These are phyloP conservation scores for Eupleurogrammus muticus DNA, from an alignment of 2,797 vertebrate species.

Conservation along the genomic window DNA sequence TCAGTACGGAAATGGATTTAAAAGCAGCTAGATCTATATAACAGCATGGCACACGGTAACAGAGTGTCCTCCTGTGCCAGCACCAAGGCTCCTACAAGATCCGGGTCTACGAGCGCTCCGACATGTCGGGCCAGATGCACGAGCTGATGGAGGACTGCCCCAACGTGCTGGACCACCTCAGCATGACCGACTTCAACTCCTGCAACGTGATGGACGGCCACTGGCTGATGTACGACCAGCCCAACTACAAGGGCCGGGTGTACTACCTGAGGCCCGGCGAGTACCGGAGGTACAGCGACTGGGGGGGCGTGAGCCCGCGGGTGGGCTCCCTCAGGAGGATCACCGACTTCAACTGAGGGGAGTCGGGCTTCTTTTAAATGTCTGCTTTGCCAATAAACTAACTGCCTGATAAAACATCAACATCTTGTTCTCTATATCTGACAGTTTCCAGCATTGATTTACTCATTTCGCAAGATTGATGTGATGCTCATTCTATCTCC, in stretches of 20 bases:
- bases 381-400: conserved; percentile 67
- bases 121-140: conserved; percentile 82
- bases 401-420: conserved; percentile 27
- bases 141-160: conserved; percentile 82
- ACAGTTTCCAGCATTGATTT: not conserved
- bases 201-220: conserved; percentile 81
- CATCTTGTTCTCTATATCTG: conserved; percentile 8
- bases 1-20: not conserved
- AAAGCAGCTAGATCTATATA: not conserved
- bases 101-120: conserved; percentile 77
- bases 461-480: not conserved
- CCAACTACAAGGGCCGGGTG: conserved; percentile 80
- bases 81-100: conserved; percentile 78
- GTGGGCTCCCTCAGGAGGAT: conserved; percentile 81
- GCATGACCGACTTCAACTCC: conserved; percentile 80
- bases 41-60: conserved; percentile 1
- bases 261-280: conserved; percentile 80
- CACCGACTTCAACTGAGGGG: conserved; percentile 66
- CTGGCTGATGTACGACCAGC: conserved; percentile 84
- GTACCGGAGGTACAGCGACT: conserved; percentile 81
- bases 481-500: not conserved
- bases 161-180: conserved; percentile 79
- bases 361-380: not conserved
- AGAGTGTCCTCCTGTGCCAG: conserved; percentile 36
- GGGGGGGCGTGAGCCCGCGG: conserved; percentile 77